Percentiles rank a stretch among this genome's conserved stretches.
Conservation (phyloP, 2,113 vertebrate genomes). For the Eptesicus fuscus region DNA sequence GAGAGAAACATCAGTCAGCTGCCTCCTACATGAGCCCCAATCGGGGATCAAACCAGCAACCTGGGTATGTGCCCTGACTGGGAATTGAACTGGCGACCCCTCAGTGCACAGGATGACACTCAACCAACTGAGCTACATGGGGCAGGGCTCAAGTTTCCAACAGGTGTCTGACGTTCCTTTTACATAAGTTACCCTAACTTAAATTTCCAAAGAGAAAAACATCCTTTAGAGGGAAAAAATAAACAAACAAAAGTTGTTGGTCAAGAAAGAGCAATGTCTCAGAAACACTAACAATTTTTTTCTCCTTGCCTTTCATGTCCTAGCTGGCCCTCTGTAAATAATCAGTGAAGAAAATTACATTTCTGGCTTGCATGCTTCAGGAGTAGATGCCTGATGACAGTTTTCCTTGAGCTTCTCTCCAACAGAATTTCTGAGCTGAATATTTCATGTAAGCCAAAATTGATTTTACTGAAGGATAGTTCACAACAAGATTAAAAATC, state of each 20-base stretch:
- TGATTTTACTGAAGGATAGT: slow-evolving; percentile 21
- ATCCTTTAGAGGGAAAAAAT: neutral
- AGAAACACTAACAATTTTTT: neutral
- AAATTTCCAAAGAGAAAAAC: neutral
- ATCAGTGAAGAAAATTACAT: neutral
- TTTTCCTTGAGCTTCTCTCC: neutral
- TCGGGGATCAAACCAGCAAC: too few species aligned
- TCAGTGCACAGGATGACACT: too few species aligned
- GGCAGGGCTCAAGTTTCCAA: neutral
- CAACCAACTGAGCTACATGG: too few species aligned
- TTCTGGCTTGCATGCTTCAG: neutral
- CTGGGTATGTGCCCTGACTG: too few species aligned
- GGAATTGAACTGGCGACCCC: too few species aligned
- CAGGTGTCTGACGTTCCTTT: neutral
- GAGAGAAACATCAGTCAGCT: too few species aligned
- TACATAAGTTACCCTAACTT: neutral
- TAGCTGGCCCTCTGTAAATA: neutral
- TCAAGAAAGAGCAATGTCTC: neutral
- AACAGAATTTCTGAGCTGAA: neutral
- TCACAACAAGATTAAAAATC: slow-evolving; percentile 55
- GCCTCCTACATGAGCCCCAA: too few species aligned
- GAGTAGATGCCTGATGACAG: neutral
- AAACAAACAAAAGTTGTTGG: neutral
- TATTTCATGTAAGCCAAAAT: neutral
- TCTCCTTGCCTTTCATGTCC: neutral